Conservation (phyloP, 2,113 vertebrate species). For the Zosterops borbonicus region DNA sequence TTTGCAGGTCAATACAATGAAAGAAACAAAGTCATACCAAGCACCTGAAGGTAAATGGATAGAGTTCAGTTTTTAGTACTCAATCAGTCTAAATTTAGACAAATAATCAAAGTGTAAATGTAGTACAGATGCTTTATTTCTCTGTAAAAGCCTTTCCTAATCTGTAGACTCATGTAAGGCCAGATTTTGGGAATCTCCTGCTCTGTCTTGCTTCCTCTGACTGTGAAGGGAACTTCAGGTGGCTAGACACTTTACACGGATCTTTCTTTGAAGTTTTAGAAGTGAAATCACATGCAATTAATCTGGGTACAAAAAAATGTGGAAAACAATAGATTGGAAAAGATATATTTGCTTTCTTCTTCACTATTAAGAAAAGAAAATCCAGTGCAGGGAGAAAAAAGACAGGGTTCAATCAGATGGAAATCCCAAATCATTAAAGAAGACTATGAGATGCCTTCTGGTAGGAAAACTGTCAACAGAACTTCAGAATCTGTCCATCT, state of each 20-base stretch:
- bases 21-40: neutral
- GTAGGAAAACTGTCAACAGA: neutral
- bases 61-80: neutral
- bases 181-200: neutral
- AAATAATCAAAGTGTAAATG: neutral
- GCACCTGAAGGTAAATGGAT: neutral
- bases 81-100: neutral
- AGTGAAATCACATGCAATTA: neutral
- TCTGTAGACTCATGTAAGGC: neutral
- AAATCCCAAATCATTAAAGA: neutral
- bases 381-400: neutral
- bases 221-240: neutral
- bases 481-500: neutral
- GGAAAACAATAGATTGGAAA: neutral
- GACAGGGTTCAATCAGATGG: neutral
- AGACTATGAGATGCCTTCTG: neutral
- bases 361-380: neutral
- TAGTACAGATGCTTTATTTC: neutral
- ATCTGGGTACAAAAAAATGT: neutral
- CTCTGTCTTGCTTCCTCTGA: neutral
- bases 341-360: neutral
- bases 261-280: neutral
- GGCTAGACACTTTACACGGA: neutral
- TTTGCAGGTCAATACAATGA: neutral
- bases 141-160: neutral